Percentiles rank a stretch among this genome's conserved stretches.
Evolutionary conservation across 2,113 vertebrate genomes (phyloP).

Genomic region (Notarius quadriscutis): DNA sequence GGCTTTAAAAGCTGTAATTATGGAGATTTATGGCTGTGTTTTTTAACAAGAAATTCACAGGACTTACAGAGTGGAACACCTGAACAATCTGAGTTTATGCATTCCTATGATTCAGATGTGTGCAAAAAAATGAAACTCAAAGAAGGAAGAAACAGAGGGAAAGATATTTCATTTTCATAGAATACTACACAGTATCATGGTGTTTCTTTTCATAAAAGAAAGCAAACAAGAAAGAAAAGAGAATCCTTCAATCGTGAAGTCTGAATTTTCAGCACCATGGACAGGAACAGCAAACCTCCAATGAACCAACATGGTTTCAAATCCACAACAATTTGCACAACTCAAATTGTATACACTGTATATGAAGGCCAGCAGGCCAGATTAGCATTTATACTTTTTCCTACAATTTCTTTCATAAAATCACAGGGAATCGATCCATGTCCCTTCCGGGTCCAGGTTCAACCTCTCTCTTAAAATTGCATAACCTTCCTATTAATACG

Average conservation of each 20-base stretch:
- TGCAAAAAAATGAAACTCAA: constrained; percentile 10
- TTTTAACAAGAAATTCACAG: not conserved
- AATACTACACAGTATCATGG: constrained; percentile 12
- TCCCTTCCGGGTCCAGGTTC: not conserved
- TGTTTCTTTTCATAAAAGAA: not conserved
- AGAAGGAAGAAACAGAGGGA: not conserved
- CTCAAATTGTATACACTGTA: not conserved
- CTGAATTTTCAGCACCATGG: constrained; percentile 62
- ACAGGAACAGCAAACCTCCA: constrained; percentile 15
- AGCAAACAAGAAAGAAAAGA: not conserved
- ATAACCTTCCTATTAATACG: not conserved
- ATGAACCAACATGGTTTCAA: not conserved
- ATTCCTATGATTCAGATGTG: not conserved
- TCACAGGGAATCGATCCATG: not conserved
- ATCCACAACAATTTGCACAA: not conserved
- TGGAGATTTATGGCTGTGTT: not conserved
- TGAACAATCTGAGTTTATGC: constrained; percentile 3
- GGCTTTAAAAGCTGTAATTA: constrained; percentile 14
- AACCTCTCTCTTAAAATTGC: not conserved
- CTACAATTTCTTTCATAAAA: not conserved
- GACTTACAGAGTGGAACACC: not conserved
- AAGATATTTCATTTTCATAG: not conserved
- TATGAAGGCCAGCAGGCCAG: not conserved
- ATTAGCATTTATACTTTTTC: not conserved
- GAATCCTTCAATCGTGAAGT: constrained; percentile 5